Conservation (phyloP, 2,113 vertebrate genomes). For the Perca flavescens region DNA sequence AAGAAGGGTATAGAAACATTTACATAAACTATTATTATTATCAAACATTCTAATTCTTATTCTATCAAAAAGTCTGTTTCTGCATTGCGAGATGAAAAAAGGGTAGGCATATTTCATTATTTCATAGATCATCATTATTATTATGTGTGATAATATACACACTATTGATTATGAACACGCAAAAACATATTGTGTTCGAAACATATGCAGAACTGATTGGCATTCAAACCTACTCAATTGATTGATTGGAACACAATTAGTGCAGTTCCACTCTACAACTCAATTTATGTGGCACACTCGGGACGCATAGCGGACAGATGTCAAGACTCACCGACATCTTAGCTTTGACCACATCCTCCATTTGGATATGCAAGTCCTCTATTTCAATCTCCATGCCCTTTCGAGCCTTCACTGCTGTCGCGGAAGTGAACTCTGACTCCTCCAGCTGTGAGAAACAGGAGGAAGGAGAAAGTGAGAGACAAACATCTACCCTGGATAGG, state of each 20-base stretch:
- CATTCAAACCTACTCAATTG: neutral
- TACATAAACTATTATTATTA: constrained; percentile 17
- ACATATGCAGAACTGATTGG: constrained; percentile 1
- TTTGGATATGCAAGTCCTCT: constrained; percentile 96
- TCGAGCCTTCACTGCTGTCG: constrained; percentile 93
- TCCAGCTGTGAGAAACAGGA: constrained; percentile 88
- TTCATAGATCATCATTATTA: neutral
- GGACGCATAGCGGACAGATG: neutral
- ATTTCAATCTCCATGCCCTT: constrained; percentile 98
- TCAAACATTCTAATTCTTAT: no score
- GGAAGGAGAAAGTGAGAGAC: neutral
- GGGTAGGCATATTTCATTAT: neutral
- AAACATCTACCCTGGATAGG: neutral
- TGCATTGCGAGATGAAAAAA: constrained; percentile 16
- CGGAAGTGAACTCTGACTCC: constrained; percentile 96
- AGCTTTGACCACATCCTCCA: constrained; percentile 93
- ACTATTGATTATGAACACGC: neutral
- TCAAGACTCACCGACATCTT: constrained; percentile 90
- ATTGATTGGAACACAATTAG: constrained; percentile 19
- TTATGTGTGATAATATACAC: constrained; percentile 1
- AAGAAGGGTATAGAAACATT: constrained; percentile 28
- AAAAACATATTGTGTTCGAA: constrained; percentile 1
- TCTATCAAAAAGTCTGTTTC: neutral
- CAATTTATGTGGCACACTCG: no score
- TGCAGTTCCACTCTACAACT: neutral